A percentile compares a stretch with the other conserved stretches of the same genome.
phyloP scores from a whole-genome alignment of 2,113 vertebrate genomes.

The Gymnogyps californianus region DNA sequence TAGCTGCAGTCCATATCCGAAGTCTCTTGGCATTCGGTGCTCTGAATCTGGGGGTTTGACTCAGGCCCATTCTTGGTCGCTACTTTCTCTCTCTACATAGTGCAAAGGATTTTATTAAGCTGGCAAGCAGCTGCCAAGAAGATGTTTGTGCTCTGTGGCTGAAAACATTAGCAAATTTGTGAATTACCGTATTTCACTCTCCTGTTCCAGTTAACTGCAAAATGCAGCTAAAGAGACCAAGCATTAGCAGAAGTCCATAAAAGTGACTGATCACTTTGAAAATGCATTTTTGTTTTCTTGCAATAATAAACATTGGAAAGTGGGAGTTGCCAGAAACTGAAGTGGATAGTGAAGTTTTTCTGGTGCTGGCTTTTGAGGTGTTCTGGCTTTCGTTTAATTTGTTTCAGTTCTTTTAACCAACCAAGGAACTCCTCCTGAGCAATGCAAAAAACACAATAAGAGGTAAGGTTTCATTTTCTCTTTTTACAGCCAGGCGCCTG shows the following conservation, averaged over 20 bases:
- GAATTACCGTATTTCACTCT: background rate
- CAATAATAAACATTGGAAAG: background rate
- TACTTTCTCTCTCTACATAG: background rate
- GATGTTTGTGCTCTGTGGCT: background rate
- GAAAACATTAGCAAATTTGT: background rate
- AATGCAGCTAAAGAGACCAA: background rate
- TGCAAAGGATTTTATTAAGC: background rate
- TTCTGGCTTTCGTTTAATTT: background rate
- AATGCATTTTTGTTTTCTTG: background rate
- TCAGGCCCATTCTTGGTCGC: background rate
- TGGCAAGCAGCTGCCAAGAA: background rate
- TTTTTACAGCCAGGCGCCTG: slow-evolving; percentile 73
- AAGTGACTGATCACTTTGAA: background rate
- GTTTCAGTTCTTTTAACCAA: background rate
- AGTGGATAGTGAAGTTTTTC: background rate
- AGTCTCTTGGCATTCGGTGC: background rate
- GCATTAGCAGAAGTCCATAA: background rate
- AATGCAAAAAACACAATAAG: background rate
- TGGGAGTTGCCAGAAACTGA: background rate
- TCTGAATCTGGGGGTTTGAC: background rate
- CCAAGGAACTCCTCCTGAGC: background rate
- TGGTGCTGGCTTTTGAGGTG: background rate
- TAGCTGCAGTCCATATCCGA: background rate
- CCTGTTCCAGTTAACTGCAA: background rate
- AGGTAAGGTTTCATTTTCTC: background rate